phyloP scores from a whole-genome alignment of 1,140 invertebrate species.

The Paraescarpia echinospica region DNA sequence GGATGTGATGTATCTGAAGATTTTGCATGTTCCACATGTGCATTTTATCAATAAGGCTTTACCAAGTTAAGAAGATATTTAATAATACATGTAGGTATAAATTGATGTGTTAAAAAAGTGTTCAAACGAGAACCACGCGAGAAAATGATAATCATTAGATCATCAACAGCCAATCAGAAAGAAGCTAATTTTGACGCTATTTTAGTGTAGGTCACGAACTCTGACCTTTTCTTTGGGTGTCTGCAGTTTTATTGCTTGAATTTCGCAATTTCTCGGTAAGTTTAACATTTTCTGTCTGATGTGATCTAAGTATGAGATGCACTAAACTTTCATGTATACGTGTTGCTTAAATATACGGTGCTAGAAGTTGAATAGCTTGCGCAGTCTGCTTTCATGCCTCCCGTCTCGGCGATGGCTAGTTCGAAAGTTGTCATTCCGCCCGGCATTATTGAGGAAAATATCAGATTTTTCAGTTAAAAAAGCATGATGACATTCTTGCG shows the following conservation, averaged over 20 bases:
- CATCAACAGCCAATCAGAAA: slow-evolving; percentile 45
- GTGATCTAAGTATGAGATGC: not conserved
- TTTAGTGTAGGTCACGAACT: slow-evolving; percentile 53
- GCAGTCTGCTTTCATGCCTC: not conserved
- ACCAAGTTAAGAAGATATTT: not conserved
- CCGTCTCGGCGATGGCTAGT: not conserved
- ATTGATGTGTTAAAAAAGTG: not conserved
- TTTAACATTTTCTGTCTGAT: not conserved
- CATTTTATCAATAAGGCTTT: not conserved
- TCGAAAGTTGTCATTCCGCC: slow-evolving; percentile 3
- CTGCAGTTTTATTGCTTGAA: not conserved
- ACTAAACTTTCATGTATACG: not conserved
- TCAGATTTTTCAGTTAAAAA: not conserved
- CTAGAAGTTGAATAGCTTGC: not conserved
- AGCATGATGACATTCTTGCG: not conserved
- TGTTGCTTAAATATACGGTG: not conserved
- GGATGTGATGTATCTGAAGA: not conserved
- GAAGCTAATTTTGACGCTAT: slow-evolving; percentile 33
- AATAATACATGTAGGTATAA: not conserved
- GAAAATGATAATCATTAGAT: slow-evolving; percentile 33
- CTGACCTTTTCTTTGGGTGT: slow-evolving; percentile 51
- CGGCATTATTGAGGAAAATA: not conserved
- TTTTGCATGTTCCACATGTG: not conserved
- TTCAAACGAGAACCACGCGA: not conserved
- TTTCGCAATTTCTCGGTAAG: not conserved